Evolutionary conservation across 2,888 invertebrate genomes (phyloP), one percentile per base, ranked within the genome.

Genomic region (Eupithecia subfuscata): DNA sequence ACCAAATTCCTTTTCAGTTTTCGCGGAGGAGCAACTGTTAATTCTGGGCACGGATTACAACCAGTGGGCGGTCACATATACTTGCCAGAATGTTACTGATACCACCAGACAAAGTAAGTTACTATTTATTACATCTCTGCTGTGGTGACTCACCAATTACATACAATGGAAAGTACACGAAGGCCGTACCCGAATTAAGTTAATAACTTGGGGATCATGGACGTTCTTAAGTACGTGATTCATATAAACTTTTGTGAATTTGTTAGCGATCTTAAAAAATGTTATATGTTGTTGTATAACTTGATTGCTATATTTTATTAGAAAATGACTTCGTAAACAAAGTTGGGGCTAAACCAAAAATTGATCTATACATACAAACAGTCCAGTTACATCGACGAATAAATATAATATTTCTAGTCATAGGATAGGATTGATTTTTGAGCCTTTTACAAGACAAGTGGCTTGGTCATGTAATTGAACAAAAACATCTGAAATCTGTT

Each of bases 21-120:
- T 63, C 11, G 30, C 75, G 0, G 75, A 82, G 56, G 84, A 85
- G 25, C 85, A 89, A 4, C 78, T 93, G 9, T 96, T 95, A 95
- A 88, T 97, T 34, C 82, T 97, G 14, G 96, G 94, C 6, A 97
- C 96, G 0, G 96, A 97, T 85, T 97, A 97, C 84, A 87, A 87
- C 0, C 94, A 90, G 77, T 97, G 96, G 82, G 95, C 96, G 0
- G 93, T 97, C 0, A 95, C 96, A 0, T 97, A 96, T 92, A 95
- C 95, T 22, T 97, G 97, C 83, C 86, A 87, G 0, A 91, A 96
- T 83, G 87, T 95, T 6, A 84, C 84, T 12, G 84, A 92, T 63
- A 84, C 95, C 67, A 82, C 84, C 60, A 95, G 91, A 85, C 87
- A 91, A 88, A 91, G 96, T 96, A 90, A 89, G 89, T 30, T n/a